Conservation (phyloP, 2,113 vertebrate genomes). For the Spea bombifrons region DNA sequence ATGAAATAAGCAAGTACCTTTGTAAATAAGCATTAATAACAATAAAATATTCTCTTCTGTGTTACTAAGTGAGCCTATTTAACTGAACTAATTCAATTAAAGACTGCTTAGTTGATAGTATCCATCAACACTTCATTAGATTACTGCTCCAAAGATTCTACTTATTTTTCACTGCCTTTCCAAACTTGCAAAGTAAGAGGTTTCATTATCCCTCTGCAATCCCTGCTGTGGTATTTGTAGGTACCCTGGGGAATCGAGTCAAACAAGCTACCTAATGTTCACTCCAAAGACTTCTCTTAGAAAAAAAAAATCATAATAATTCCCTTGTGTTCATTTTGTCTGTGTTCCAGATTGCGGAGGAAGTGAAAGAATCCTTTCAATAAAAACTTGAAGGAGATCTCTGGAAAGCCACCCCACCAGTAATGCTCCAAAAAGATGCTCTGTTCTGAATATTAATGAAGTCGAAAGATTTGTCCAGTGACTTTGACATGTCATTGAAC, state of each 20-base stretch:
- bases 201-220: conserved; percentile 35
- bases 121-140: neutral
- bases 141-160: conserved; percentile 8
- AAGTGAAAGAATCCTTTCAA: conserved; percentile 52
- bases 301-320: conserved; percentile 39
- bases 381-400: conserved; percentile 27
- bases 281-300: conserved; percentile 37
- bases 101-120: neutral
- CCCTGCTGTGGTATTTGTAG: conserved; percentile 34
- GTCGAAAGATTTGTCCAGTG: conserved; percentile 3
- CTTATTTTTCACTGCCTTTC: conserved; percentile 32
- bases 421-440: conserved; percentile 20
- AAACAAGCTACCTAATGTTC: conserved; percentile 39
- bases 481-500: conserved; percentile 23
- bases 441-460: conserved; percentile 32
- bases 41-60: too few species aligned
- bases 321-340: conserved; percentile 49
- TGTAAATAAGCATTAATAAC: too few species aligned
- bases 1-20: too few species aligned
- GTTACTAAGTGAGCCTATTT: too few species aligned
- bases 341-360: conserved; percentile 50
- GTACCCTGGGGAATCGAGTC: conserved; percentile 27
- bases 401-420: conserved; percentile 33
- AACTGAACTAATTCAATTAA: neutral
- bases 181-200: conserved; percentile 24